phyloP scores from a whole-genome alignment of 1,140 invertebrate genomes.

The Aradophagus sp. region DNA sequence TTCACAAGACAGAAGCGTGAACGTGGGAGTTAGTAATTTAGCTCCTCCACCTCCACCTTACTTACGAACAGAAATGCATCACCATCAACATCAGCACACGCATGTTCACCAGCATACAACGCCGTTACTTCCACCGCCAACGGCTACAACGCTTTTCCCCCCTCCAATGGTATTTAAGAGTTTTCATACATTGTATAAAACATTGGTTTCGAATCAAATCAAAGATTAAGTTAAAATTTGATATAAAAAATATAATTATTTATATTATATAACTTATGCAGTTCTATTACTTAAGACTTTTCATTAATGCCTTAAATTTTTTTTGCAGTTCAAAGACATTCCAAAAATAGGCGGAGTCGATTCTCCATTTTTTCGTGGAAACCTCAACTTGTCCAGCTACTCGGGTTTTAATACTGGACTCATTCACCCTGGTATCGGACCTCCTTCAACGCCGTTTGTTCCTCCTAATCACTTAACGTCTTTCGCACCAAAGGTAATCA shows the following conservation, averaged over 20 bases:
- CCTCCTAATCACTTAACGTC: constrained; percentile 85
- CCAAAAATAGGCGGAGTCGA: constrained; percentile 87
- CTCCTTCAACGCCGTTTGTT: constrained; percentile 83
- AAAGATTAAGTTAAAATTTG: too few species aligned
- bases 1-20: constrained; percentile 80
- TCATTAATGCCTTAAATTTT: constrained; percentile 9
- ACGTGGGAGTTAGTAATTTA: constrained; percentile 73
- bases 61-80: constrained; percentile 82
- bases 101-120: constrained; percentile 91
- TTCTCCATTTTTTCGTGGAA: constrained; percentile 85
- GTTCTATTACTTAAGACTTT: too few species aligned
- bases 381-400: constrained; percentile 83
- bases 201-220: too few species aligned
- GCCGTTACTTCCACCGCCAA: constrained; percentile 77
- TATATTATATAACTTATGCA: neutral
- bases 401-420: constrained; percentile 87
- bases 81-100: constrained; percentile 93
- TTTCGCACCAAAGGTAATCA: constrained; percentile 91
- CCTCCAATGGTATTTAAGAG: constrained; percentile 80
- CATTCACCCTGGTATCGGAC: constrained; percentile 83
- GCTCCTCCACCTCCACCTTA: constrained; percentile 76
- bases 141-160: constrained; percentile 77
- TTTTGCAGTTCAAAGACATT: constrained; percentile 88
- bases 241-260: too few species aligned
- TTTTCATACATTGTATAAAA: too few species aligned